Conservation (phyloP, 2,113 vertebrate genomes). For the Neolamprologus brichardi region DNA sequence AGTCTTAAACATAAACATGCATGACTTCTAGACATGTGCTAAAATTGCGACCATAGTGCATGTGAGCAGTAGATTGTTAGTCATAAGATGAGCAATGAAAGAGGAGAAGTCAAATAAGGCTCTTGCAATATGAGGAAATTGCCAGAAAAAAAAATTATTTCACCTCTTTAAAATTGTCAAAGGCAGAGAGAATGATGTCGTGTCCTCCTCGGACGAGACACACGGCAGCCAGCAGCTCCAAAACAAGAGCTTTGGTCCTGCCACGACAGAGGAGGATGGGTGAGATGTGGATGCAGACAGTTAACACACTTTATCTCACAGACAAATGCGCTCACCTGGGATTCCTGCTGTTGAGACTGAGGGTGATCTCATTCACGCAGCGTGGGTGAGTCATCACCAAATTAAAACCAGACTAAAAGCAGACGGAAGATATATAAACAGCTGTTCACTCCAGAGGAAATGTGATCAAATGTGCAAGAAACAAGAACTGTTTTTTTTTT, state of each 20-base stretch:
- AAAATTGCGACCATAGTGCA: background rate
- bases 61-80: background rate
- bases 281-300: background rate
- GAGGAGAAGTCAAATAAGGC: background rate
- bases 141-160: background rate
- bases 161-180: slow-evolving; percentile 94
- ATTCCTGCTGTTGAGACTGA: slow-evolving; percentile 92
- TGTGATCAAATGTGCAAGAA: background rate
- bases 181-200: slow-evolving; percentile 89
- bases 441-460: background rate
- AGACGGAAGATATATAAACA: background rate
- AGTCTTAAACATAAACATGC: background rate
- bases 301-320: background rate
- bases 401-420: slow-evolving; percentile 87
- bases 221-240: slow-evolving; percentile 90
- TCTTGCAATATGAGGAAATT: background rate
- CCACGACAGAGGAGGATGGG: background rate
- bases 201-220: slow-evolving; percentile 93
- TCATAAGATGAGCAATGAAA: slow-evolving; percentile 9
- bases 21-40: background rate
- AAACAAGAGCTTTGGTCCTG: slow-evolving; percentile 92
- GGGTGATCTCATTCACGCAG: slow-evolving; percentile 94
- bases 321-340: slow-evolving; percentile 75
- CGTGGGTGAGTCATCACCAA: slow-evolving; percentile 91
- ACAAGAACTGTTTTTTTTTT: accelerated